phyloP scores from a whole-genome alignment of 2,113 vertebrate species.

The Orycteropus afer region DNA sequence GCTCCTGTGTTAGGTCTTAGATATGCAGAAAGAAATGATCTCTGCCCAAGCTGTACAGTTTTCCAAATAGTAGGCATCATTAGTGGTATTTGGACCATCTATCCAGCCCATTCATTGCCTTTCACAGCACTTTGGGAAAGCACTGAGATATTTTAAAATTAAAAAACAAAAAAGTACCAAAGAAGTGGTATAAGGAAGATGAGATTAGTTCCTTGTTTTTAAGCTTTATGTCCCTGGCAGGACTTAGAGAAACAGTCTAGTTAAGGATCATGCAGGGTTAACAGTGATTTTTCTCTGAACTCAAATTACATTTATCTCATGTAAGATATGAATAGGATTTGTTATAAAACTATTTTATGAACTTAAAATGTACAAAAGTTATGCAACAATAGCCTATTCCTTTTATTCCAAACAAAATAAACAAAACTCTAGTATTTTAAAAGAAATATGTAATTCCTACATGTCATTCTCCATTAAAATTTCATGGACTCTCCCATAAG shows the following conservation, averaged over 20 bases:
- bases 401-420: not conserved
- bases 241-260: not conserved
- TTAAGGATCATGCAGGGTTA: not conserved
- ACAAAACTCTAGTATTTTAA: conserved; percentile 28
- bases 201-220: not conserved
- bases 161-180: not conserved
- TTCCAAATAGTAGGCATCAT: not conserved
- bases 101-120: not conserved
- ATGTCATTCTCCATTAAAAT: conserved; percentile 39
- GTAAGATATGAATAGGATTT: not conserved
- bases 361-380: conserved; percentile 14
- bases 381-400: not conserved
- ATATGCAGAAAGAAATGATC: not conserved
- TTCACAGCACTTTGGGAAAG: not conserved
- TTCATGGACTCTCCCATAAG: not conserved
- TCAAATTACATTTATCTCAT: conserved; percentile 5
- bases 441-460: conserved; percentile 48
- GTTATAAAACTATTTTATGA: not conserved
- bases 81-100: not conserved
- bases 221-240: not conserved
- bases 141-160: not conserved
- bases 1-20: no score
- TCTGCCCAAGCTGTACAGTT: not conserved
- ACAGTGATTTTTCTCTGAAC: not conserved
- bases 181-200: not conserved